phyloP scores from a whole-genome alignment of 2,888 invertebrate genomes.

The Cotesia congregata region DNA sequence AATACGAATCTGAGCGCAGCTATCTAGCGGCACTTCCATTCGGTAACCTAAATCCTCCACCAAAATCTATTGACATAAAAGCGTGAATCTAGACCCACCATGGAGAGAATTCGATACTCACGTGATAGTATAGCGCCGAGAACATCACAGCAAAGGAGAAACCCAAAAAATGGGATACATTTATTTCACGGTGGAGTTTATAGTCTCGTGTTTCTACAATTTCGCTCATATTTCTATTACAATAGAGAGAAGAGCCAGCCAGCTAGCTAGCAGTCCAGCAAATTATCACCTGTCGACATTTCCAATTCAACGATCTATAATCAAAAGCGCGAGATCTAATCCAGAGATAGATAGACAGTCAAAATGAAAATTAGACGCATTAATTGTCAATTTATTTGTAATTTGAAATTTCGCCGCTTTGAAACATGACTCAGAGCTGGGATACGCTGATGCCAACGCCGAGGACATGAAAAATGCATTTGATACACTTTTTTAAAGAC shows the following conservation, averaged over 20 bases:
- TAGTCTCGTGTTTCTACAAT: constrained; percentile 41
- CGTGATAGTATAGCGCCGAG: background rate
- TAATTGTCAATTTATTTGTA: constrained; percentile 2
- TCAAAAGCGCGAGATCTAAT: constrained; percentile 9
- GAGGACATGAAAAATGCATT: background rate
- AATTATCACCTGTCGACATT: constrained; percentile 31
- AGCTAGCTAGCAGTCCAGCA: background rate
- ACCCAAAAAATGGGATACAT: constrained; percentile 17
- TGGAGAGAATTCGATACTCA: constrained; percentile 46
- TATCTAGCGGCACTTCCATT: background rate
- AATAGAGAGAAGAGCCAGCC: too few species aligned
- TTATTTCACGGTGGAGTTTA: background rate
- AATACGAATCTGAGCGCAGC: background rate
- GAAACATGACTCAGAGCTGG: constrained; percentile 7
- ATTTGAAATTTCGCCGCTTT: background rate
- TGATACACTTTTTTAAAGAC: constrained; percentile 10
- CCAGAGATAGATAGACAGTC: background rate
- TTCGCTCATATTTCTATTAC: constrained; percentile 46
- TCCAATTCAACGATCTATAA: constrained; percentile 28
- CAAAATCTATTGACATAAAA: constrained; percentile 37
- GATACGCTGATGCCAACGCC: too few species aligned
- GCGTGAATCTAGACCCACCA: constrained; percentile 30
- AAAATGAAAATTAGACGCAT: background rate
- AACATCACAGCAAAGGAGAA: background rate
- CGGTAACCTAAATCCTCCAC: constrained; percentile 37